Conservation (phyloP, 2,113 vertebrate species). For the Marmota flaviventris region DNA sequence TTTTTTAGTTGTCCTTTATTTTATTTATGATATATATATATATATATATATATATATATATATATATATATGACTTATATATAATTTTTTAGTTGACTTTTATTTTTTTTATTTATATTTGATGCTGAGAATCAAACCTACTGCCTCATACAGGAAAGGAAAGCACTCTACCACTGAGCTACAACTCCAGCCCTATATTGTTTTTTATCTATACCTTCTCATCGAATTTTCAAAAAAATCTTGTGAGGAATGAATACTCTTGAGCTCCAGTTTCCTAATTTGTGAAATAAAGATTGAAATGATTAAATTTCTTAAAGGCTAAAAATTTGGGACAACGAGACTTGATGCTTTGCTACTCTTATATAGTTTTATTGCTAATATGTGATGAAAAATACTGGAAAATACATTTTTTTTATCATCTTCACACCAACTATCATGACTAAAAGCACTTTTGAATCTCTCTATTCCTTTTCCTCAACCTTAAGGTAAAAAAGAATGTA, state of each 20-base stretch:
- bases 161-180: too few relatives aligned
- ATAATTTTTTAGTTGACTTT: too few relatives aligned
- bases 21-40: too few relatives aligned
- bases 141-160: too few relatives aligned
- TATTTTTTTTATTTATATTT: too few relatives aligned
- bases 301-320: background rate
- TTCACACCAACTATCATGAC: background rate
- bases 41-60: too few relatives aligned
- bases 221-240: slow-evolving; percentile 12
- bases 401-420: background rate
- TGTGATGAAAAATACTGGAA: background rate
- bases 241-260: background rate
- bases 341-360: background rate
- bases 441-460: background rate
- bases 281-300: slow-evolving; percentile 15
- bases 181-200: too few relatives aligned
- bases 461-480: slow-evolving; percentile 2
- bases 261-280: background rate
- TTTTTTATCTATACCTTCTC: background rate
- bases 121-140: too few relatives aligned
- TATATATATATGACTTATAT: too few relatives aligned
- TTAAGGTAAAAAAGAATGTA: background rate
- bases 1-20: background rate
- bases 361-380: background rate
- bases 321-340: background rate